phyloP scores from a whole-genome alignment of 2,888 invertebrate genomes.

The Gisinianus flammeolus region DNA sequence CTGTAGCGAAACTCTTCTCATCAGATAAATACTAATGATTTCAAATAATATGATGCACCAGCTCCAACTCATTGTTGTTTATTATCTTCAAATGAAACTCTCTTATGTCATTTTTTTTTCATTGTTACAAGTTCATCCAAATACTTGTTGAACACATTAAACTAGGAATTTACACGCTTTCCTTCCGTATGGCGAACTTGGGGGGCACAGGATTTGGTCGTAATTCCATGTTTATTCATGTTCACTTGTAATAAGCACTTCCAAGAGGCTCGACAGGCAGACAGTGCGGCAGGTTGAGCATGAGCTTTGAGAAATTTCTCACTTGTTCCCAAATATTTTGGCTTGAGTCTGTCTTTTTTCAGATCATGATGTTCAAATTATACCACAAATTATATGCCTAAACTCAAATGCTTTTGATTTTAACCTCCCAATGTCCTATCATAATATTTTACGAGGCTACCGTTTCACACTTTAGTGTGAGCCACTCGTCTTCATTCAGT shows the following conservation, averaged over 20 bases:
- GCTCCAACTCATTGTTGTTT: background rate
- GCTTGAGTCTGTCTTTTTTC: background rate
- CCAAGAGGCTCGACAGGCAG: background rate
- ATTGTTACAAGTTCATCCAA: too few species aligned
- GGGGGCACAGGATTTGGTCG: background rate
- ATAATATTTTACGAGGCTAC: slow-evolving; percentile 13
- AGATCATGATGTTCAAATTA: slow-evolving; percentile 8
- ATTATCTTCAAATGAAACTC: background rate
- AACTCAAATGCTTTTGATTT: background rate
- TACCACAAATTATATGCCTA: background rate
- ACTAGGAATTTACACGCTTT: background rate
- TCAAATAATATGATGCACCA: background rate
- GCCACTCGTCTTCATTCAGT: background rate
- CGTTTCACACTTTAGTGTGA: slow-evolving; percentile 11
- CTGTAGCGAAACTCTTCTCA: background rate
- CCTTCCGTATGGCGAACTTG: background rate
- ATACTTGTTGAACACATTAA: background rate
- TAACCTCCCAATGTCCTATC: background rate
- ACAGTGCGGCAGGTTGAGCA: background rate
- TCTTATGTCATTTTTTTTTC: background rate
- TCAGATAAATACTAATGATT: background rate
- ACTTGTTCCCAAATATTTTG: background rate
- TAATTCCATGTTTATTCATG: background rate
- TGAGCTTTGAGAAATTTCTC: background rate
- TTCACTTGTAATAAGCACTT: background rate